Percentiles rank a stretch among this genome's conserved stretches.
Conservation (phyloP, 2,888 invertebrate genomes). For the Chironomus tentans region DNA sequence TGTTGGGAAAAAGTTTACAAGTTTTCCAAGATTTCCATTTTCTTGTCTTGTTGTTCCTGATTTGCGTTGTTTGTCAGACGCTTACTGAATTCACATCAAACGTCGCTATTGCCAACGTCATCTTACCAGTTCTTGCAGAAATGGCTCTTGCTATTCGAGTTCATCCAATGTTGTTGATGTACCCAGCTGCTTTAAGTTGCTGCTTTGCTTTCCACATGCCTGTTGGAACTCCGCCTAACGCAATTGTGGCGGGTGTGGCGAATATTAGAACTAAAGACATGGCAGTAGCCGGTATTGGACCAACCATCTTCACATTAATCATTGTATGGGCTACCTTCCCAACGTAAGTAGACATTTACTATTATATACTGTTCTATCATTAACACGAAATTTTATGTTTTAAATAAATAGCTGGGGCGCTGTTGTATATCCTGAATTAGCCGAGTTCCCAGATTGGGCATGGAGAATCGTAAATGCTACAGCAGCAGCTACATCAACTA, state of each 20-base stretch:
- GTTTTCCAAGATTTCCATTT: conserved; percentile 56
- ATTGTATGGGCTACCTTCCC: conserved; percentile 64
- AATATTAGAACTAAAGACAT: conserved; percentile 49
- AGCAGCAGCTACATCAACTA: neutral
- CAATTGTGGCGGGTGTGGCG: conserved; percentile 78
- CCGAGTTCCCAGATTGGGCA: conserved; percentile 56
- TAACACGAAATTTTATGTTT: neutral
- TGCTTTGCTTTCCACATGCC: conserved; percentile 92
- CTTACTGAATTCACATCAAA: conserved; percentile 87
- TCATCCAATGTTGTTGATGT: conserved; percentile 82
- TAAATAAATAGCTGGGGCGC: conserved; percentile 49
- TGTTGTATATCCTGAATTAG: conserved; percentile 53
- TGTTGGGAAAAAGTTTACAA: conserved; percentile 58
- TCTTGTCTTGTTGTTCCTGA: conserved; percentile 59
- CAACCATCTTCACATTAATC: conserved; percentile 65
- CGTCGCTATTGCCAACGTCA: conserved; percentile 81
- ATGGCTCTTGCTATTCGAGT: conserved; percentile 62
- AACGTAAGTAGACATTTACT: conserved; percentile 44
- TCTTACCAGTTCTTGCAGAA: conserved; percentile 73
- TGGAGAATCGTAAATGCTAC: neutral
- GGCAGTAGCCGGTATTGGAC: conserved; percentile 67
- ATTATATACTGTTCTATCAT: neutral
- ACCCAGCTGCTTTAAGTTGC: conserved; percentile 73
- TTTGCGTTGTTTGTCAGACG: conserved; percentile 67
- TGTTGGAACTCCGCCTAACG: conserved; percentile 91